Evolutionary conservation across 35 echinoderm and acorn worm genomes (phyloP), one percentile per base, ranked within the genome.

Genomic region (Patiria miniata): DNA sequence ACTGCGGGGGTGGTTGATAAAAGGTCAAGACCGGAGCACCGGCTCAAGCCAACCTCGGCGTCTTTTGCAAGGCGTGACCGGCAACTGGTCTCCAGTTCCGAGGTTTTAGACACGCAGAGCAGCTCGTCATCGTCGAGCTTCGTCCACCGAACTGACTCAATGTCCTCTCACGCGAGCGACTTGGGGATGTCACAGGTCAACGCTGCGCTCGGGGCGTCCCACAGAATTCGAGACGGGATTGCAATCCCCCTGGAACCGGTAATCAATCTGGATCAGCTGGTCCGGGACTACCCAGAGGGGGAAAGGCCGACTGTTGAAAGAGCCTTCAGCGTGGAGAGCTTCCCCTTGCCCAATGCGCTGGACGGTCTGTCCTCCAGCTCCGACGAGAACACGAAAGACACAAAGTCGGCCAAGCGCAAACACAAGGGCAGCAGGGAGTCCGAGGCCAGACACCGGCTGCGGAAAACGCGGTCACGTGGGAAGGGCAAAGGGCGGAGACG

Each of bases 381-480:
- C 7, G 78, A 94, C 2, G 85, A 87, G 7, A 17, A 87, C 8
- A 42, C 16, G 50, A 56, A 40, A 50, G 9, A 68, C n/a, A 22
- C 68, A 51, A 51, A n/a, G 52, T 61, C 38, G 57, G 36, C 40
- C 26, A 73, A 34, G 78, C 8, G 52, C n/a, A n/a, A n/a, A 69
- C 6, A 42, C 50, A 54, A 47, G 51, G 79, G 53, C 54, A 78
- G 61, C 80, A 92, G 29, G 37, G 38, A 39, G 51, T 21, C 32
- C 77, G 68, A 65, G 9, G 73, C 78, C 69, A 68, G 73, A 32
- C 58, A 80, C 26, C 84, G 81, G 17, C 88, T 97, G 29, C 83
- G 95, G 19, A 97, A 94, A 68, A 94, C 95, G 12, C 93, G 86
- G 61, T 91, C 95, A n/a, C 68, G 92, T 69, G 95, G 95, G 2